Conservation (phyloP, 2,113 vertebrate species). For the Leucopsar rothschildi region DNA sequence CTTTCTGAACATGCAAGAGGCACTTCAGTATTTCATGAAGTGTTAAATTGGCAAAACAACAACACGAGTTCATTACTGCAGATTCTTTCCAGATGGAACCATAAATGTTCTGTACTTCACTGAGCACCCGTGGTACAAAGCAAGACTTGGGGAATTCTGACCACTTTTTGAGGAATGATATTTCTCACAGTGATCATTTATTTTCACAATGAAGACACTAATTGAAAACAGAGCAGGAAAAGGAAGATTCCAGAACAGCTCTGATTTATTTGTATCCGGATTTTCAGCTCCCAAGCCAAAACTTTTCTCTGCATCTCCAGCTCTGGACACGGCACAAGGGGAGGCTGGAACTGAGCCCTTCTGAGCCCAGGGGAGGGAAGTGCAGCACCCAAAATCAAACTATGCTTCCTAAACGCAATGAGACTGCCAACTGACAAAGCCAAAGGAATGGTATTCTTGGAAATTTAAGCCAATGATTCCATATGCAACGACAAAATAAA, state of each 20-base stretch:
- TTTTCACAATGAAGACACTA: not conserved
- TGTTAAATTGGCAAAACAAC: slow-evolving; percentile 69
- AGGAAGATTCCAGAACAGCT: not conserved
- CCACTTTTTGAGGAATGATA: not conserved
- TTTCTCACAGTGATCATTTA: not conserved
- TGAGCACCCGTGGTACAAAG: not conserved
- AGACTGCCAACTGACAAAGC: not conserved
- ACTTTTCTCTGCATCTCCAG: fast-evolving
- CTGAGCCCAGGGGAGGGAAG: fast-evolving
- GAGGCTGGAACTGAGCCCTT: not conserved
- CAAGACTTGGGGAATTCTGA: not conserved
- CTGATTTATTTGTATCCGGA: not conserved
- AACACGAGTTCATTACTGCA: slow-evolving; percentile 50
- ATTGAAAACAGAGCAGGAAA: not conserved
- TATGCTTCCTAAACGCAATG: fast-evolving
- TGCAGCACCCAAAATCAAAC: not conserved
- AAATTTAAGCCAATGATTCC: not conserved
- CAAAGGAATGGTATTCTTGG: not conserved
- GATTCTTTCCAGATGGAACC: slow-evolving; percentile 55
- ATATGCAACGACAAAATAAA: not conserved
- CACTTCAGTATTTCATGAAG: slow-evolving; percentile 66
- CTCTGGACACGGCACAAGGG: not conserved
- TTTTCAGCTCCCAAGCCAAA: not conserved
- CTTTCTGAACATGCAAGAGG: slow-evolving; percentile 56
- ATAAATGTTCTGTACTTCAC: slow-evolving; percentile 8